A percentile compares a stretch with the other conserved stretches of the same genome.
These are phyloP conservation scores for Colius striatus DNA, from an alignment of 2,113 vertebrate genomes.

Conservation along the genomic window DNA sequence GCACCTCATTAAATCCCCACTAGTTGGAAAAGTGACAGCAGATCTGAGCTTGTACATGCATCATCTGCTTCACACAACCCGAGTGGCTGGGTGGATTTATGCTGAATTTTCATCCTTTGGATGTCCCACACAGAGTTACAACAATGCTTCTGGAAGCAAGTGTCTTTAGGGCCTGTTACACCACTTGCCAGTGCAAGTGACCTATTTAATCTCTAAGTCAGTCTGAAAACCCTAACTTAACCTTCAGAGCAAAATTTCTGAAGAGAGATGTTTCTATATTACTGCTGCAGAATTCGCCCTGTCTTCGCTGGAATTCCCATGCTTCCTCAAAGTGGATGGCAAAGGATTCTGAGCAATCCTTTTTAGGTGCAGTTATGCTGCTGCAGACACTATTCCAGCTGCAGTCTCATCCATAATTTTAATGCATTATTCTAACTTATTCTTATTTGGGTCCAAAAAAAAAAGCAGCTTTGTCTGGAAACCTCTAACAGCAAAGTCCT, in stretches of 20 bases:
- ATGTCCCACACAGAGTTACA: neutral
- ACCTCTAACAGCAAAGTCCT: neutral
- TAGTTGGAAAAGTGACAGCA: neutral
- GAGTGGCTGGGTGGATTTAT: neutral
- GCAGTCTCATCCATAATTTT: neutral
- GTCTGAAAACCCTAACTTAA: neutral
- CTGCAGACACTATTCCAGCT: neutral
- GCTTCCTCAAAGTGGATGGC: neutral
- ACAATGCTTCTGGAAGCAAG: neutral
- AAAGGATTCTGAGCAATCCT: neutral
- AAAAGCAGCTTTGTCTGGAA: neutral
- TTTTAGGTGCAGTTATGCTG: neutral
- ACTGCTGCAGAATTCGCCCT: neutral
- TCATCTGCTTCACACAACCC: neutral
- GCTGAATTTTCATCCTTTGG: neutral
- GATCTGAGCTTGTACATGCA: neutral
- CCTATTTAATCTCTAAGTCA: neutral
- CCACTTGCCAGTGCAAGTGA: neutral
- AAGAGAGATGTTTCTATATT: neutral
- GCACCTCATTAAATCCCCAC: neutral
- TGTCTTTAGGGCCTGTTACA: neutral
- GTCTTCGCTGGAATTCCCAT: neutral
- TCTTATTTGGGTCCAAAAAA: neutral
- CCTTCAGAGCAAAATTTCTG: neutral
- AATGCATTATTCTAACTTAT: neutral